phyloP scores from a whole-genome alignment of 2,888 invertebrate genomes.

The Xestia rhomboidea region DNA sequence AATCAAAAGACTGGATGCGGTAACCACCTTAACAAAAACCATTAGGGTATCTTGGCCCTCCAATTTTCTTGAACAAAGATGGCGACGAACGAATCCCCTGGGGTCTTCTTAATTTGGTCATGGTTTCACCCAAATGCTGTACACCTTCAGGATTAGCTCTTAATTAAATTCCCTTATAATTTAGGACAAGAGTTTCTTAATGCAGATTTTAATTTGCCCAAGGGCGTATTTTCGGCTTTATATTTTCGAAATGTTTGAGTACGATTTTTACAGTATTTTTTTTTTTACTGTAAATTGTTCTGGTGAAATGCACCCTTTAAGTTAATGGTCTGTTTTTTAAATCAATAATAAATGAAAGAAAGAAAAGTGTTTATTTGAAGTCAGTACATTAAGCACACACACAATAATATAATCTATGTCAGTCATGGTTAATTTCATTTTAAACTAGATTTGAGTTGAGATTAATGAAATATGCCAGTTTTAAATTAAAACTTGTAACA shows the following conservation, averaged over 20 bases:
- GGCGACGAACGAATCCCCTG: constrained; percentile 45
- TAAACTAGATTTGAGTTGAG: constrained; percentile 2
- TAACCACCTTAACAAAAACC: constrained; percentile 68
- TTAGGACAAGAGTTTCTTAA: constrained; percentile 66
- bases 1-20: constrained; percentile 70
- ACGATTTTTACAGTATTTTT: constrained; percentile 7
- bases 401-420: constrained; percentile 9
- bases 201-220: constrained; percentile 58
- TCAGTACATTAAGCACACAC: too few species aligned
- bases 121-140: constrained; percentile 58
- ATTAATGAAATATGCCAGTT: background rate
- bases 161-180: constrained; percentile 76
- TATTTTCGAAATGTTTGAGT: constrained; percentile 19
- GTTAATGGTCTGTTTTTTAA: background rate
- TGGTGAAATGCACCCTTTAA: constrained; percentile 1
- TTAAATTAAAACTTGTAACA: background rate
- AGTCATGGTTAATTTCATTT: constrained; percentile 2
- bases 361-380: too few species aligned
- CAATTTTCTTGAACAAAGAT: constrained; percentile 60
- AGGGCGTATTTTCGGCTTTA: background rate
- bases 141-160: constrained; percentile 72
- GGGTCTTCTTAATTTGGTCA: constrained; percentile 65
- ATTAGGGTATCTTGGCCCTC: constrained; percentile 49
- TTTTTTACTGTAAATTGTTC: background rate
- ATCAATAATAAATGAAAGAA: too few species aligned